Evolutionary conservation across 2,797 vertebrate genomes (phyloP), one percentile per base, ranked within the genome.

Genomic region (Cuniculus paca): DNA sequence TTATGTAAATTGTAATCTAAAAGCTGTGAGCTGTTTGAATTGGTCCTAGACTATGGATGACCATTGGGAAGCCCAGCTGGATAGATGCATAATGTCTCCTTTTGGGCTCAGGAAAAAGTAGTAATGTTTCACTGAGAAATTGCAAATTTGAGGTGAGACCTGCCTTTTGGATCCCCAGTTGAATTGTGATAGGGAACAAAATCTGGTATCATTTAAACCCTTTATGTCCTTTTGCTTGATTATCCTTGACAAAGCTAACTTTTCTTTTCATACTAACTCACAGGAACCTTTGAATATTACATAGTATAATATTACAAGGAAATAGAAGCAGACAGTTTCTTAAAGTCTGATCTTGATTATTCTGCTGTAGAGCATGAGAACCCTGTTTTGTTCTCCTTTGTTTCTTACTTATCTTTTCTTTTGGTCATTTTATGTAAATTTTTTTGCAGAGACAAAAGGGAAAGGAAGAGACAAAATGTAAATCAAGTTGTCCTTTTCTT

Each of bases 281-380:
- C 34, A 60, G 74, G 28, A 93, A 72, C 45, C 36, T 93, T 88
- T 85, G 48, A 74, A 45, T 63, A 52, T 68, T 95, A 42, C 91
- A 48, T 50, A 36, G n/a, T 80, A 3, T 60, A 65, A 24, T 52
- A 34, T 52, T 63, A 74, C 31, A 94, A 39, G 77, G 48, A 97
- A 95, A 36, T 75, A 93, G 19, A 94, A 70, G n/a, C n/a, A n/a
- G 92, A 83, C 52, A 52, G 61, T 50, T 91, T 97, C 54, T 91
- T 80, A 74, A 92, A 63, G 12, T 82, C n/a, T 70, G 12, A 83
- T 88, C 48, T 61, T 48, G 19, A 65, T 93, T 81, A 70, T 48
- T 84, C 16, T 89, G 11, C 60, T 87, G 1, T 88, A 83, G 39
- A 19, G 88, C 61, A 34, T 88, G 42, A 92, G 79, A 96, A 68